Evolutionary conservation across 2,113 vertebrate genomes (phyloP).

Genomic region (Caracal caracal): DNA sequence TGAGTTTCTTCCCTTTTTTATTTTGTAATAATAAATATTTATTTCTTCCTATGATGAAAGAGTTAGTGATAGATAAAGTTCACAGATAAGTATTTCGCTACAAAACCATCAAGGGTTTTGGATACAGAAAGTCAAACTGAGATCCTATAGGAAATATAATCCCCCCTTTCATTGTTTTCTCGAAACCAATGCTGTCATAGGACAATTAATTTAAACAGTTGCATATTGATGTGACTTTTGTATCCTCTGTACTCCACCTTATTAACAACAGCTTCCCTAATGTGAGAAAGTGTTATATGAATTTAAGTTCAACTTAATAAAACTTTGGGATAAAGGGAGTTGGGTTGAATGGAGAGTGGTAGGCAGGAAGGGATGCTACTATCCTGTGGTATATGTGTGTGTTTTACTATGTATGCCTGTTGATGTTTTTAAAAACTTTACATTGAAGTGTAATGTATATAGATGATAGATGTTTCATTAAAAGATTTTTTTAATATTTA

Average conservation of each 20-base stretch:
- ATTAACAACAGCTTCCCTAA: background rate
- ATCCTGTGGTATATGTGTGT: background rate
- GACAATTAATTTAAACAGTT: slow-evolving; percentile 20
- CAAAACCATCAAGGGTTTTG: background rate
- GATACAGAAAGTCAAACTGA: slow-evolving; percentile 7
- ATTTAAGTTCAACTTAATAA: background rate
- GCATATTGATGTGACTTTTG: background rate
- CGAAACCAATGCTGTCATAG: background rate
- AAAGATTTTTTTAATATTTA: too few species aligned
- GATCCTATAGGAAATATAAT: background rate
- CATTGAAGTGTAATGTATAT: background rate
- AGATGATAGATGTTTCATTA: too few species aligned
- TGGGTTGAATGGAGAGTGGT: background rate
- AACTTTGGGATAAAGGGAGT: background rate
- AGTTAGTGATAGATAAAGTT: background rate
- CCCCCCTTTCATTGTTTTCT: background rate
- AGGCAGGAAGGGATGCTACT: background rate
- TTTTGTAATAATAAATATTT: background rate
- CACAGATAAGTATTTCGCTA: background rate
- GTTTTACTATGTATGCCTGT: background rate
- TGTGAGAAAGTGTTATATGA: background rate
- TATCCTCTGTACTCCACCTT: background rate
- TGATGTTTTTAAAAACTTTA: background rate
- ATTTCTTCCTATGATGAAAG: background rate
- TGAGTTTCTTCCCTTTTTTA: background rate